Evolutionary conservation across 2,888 invertebrate species (phyloP).

Genomic region (Perdita meconis): DNA sequence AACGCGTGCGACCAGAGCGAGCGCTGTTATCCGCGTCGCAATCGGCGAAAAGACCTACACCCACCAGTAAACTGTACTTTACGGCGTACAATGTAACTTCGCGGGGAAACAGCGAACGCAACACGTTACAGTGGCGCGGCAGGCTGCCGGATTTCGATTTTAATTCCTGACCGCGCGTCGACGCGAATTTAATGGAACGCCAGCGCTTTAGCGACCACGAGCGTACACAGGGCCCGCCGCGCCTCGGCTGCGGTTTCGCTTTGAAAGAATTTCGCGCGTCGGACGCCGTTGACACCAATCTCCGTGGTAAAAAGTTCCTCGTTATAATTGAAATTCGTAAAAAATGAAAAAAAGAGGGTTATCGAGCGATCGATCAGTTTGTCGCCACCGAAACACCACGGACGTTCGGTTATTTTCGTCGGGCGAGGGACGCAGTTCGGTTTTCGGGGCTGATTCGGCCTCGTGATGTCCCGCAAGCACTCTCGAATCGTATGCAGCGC

Average conservation of each 20-base stretch:
- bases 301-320: conserved; percentile 27
- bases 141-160: background rate
- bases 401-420: conserved; percentile 16
- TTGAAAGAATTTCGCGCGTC: background rate
- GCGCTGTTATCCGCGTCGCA: no score
- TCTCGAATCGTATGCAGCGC: conserved; percentile 25
- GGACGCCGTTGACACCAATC: background rate
- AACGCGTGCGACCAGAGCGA: no score
- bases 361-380: conserved; percentile 42
- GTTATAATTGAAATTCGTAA: conserved; percentile 37
- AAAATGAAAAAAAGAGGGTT: background rate
- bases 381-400: conserved; percentile 21
- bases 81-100: background rate
- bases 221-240: background rate
- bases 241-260: conserved; percentile 7
- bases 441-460: conserved; percentile 41
- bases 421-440: background rate
- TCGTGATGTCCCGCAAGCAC: conserved; percentile 22
- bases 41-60: background rate
- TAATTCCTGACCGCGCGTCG: conserved; percentile 29
- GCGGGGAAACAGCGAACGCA: background rate
- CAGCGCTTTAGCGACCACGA: background rate
- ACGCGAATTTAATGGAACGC: conserved; percentile 35
- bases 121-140: conserved; percentile 3
- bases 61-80: background rate